Conservation (phyloP, 2,888 invertebrate genomes). For the Branchipolynoe longqiensis region DNA sequence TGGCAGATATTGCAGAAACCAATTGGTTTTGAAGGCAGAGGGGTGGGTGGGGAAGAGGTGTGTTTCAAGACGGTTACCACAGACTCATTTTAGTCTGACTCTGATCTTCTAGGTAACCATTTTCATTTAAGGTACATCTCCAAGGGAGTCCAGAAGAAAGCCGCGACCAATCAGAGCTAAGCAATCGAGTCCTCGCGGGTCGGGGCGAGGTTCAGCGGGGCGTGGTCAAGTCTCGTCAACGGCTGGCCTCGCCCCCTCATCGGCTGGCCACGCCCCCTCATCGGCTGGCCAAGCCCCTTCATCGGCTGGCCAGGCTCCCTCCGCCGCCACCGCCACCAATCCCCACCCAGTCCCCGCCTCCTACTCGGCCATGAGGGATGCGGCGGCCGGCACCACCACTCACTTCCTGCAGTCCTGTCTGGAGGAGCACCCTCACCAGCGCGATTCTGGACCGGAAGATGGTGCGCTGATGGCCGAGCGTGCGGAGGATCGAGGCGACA, state of each 20-base stretch:
- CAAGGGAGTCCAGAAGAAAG: not conserved
- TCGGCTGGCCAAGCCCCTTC: not conserved
- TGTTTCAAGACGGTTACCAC: too few species aligned
- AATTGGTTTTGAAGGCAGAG: too few species aligned
- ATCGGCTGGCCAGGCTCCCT: not conserved
- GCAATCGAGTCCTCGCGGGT: constrained; percentile 11
- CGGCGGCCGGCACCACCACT: not conserved
- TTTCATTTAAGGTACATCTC: not conserved
- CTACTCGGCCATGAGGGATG: too few species aligned
- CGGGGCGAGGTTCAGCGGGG: not conserved
- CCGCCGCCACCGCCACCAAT: not conserved
- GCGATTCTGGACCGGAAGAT: not conserved
- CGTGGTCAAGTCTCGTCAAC: not conserved
- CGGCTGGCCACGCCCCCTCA: too few species aligned
- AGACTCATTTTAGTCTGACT: too few species aligned
- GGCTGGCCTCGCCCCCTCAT: not conserved
- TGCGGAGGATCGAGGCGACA: not conserved
- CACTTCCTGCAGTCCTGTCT: constrained; percentile 18
- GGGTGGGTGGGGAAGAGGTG: too few species aligned
- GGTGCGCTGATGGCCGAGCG: not conserved
- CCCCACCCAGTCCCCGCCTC: too few species aligned
- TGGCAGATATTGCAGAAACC: too few species aligned
- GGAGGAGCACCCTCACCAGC: constrained; percentile 26
- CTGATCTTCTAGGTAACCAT: too few species aligned
- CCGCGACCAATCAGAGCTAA: constrained; percentile 29